Base-by-base conservation (phyloP, 2,113 vertebrate genomes). In the Hippotragus niger region DNA sequence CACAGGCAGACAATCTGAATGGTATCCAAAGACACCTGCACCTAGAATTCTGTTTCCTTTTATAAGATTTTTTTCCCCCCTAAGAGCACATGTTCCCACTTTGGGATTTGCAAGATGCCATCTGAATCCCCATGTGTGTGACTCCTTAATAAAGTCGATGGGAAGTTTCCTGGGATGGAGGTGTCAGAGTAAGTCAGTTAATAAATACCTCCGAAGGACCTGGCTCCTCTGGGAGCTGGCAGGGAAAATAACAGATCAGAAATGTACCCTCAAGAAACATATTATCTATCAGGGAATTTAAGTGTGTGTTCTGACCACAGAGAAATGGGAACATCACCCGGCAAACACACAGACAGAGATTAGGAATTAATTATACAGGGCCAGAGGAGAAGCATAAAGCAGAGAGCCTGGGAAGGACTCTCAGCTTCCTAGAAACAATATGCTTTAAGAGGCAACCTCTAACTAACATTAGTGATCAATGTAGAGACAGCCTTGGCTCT, bases 121-220 rank as follows among this genome's bases (percentile, higher is more conserved):
- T 98, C 98, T 98, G 98, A 98, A 97, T 97, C 92, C 95, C 98
- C 97, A 98, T 98, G 97, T 98, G 98, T 98, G 96, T 97, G 97
- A 94, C 97, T 98, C 95, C 91, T 98, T 98, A 98, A 97, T 97
- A 97, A 98, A 97, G 87, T 94, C 87, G 58, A 60, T 58, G 57
- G 89, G 97, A 98, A 97, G 94, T 93, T 89, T 95, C 80, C 91
- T 94, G 96, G 71, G 90, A 60, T 90, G 53, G 64, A 93, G 87
- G 95, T 97, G 93, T 97, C 86, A 76, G 91, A 94, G 64, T 82
- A 82, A 91, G 60, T 86, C 93, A 14, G 60, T 94, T 98, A 93
- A 90, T 97, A 94, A 96, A 60, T 71, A 95, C 60, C 64, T 86
- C 45, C 40, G 47, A 27, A 86, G 82, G 85, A 89, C 55, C 78